Conservation (phyloP, 2,797 vertebrate genomes). For the Denticeps clupeoides region DNA sequence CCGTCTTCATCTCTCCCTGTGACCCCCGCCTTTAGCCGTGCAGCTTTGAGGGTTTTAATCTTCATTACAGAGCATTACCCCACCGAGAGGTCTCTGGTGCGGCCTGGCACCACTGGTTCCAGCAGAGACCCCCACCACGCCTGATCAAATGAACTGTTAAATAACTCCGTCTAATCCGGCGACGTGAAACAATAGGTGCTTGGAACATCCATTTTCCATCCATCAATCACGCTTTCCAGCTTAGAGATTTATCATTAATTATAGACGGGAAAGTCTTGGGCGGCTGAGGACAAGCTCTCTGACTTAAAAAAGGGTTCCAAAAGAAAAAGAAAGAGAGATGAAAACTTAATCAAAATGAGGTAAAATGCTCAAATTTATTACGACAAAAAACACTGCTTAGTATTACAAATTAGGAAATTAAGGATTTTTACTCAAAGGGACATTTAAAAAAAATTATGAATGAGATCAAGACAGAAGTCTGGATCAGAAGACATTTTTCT, state of each 20-base stretch:
- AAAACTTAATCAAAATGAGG: background rate
- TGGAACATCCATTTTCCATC: conserved; percentile 67
- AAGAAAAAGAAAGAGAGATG: conserved; percentile 21
- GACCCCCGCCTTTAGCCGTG: conserved; percentile 36
- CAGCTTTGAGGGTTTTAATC: conserved; percentile 94
- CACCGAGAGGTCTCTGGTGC: conserved; percentile 65
- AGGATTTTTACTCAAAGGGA: background rate
- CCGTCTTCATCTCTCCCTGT: conserved; percentile 31
- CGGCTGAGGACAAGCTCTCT: conserved; percentile 21
- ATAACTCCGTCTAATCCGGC: conserved; percentile 68
- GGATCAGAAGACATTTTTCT: no score
- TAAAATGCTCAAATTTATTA: no score
- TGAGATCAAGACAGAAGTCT: no score
- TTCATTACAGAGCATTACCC: conserved; percentile 95
- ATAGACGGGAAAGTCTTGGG: conserved; percentile 17
- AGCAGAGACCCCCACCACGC: conserved; percentile 29
- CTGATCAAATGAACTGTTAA: conserved; percentile 79
- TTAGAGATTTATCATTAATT: conserved; percentile 57
- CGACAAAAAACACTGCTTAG: no score
- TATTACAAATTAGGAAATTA: no score
- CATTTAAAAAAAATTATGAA: no score
- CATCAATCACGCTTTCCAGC: conserved; percentile 68
- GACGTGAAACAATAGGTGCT: conserved; percentile 66
- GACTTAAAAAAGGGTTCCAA: conserved; percentile 10
- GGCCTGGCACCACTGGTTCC: conserved; percentile 69